Evolutionary conservation across 2,797 vertebrate genomes (phyloP).

Genomic region (Hipposideros larvatus): DNA sequence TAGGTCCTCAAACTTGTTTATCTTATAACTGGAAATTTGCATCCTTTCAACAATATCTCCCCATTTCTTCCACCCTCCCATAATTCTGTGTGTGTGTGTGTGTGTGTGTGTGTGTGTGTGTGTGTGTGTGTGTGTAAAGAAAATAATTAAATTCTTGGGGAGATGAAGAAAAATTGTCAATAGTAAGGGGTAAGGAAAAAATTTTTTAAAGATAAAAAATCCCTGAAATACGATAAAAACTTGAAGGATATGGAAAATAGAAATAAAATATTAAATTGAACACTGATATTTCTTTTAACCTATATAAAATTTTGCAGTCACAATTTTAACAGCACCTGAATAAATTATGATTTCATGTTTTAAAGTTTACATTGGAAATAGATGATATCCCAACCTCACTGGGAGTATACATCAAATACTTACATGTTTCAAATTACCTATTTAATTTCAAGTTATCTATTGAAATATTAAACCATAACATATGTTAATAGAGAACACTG

Average conservation of each 20-base stretch:
- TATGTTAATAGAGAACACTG: not conserved
- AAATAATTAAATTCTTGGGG: not conserved
- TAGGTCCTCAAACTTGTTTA: not conserved
- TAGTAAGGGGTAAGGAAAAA: not conserved
- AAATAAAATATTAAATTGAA: not conserved
- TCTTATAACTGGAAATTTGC: not conserved
- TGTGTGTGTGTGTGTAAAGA: not conserved
- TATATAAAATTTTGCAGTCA: not conserved
- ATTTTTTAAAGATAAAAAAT: not conserved
- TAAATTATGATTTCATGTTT: slow-evolving; percentile 2
- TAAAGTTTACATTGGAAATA: not conserved
- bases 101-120: too few relatives aligned
- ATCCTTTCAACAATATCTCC: not conserved
- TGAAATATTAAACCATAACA: not conserved
- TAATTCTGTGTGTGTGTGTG: too few relatives aligned
- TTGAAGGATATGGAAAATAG: not conserved
- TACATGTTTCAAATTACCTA: not conserved
- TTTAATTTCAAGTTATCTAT: not conserved
- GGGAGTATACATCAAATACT: not conserved
- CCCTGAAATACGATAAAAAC: not conserved
- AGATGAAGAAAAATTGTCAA: not conserved
- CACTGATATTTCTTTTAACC: not conserved
- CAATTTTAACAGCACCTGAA: not conserved
- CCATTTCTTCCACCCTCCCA: not conserved
- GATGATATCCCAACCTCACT: not conserved